Base-by-base conservation (phyloP, 2,113 vertebrate species). In the Shinisaurus crocodilurus region DNA sequence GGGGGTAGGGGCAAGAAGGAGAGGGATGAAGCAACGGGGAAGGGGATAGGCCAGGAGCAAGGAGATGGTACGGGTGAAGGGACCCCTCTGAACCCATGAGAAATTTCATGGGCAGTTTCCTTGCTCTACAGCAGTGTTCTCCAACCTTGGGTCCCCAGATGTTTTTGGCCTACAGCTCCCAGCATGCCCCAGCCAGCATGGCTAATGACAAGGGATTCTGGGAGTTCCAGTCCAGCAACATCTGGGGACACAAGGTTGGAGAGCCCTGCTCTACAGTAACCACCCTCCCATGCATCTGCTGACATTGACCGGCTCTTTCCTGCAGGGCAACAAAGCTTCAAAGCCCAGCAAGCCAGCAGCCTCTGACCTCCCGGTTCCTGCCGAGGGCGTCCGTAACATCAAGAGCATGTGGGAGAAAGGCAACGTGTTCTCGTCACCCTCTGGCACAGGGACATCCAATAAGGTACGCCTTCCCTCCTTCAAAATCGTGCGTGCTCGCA, bases 371-470 rank as follows among this genome's bases (percentile, higher is more conserved):
- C 99, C 98, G 0, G 95, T 99, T 91, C 98, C 98, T 65, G 98
- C 98, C 0, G 99, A 99, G 77, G 98, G 98, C 0, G 98, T 99
- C 25, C 98, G 99, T 88, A 99, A 97, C 54, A 99, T 99, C 95
- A 99, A 99, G 97, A 99, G 98, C 97, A 99, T 99, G 99, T 99
- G 98, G 98, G 99, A 99, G 97, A 99, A 98, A 92, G 99, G 99
- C 74, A 98, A 98, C 18, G 98, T 98, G 70, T 99, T 99, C 86
- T 94, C 96, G 70, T 98, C 99, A 2, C 97, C 98, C 1, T 95
- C 97, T 70, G 96, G 96, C 1, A 91, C 96, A 0, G 98, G 97
- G 7, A 96, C 97, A 89, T 97, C 98, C 25, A 99, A 99, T 92
- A 99, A 99, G 98, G 99, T 99, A 93, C 8, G 67, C 45, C 91